Conservation (phyloP, 2,888 invertebrate genomes). For the Thereva nobilitata region DNA sequence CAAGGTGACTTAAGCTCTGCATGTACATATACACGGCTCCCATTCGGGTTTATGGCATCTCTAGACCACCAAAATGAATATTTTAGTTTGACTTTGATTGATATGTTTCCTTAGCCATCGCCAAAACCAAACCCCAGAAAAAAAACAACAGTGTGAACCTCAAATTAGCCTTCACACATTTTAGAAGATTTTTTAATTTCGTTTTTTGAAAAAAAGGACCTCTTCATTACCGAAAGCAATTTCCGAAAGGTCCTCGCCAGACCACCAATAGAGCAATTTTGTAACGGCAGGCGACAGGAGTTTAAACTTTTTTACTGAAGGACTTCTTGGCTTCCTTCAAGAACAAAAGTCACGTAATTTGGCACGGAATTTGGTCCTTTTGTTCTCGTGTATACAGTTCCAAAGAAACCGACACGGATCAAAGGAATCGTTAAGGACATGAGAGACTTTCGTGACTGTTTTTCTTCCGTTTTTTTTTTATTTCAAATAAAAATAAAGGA, state of each 20-base stretch:
- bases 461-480: too few relatives aligned
- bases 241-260: neutral
- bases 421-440: neutral
- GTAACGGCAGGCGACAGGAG: neutral
- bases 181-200: neutral
- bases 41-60: neutral
- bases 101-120: neutral
- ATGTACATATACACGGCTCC: neutral
- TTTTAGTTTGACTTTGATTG: conserved; percentile 15
- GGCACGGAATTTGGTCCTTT: conserved; percentile 9
- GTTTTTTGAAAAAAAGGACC: conserved; percentile 1
- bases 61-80: conserved; percentile 1
- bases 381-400: conserved; percentile 10
- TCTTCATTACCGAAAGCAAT: conserved; percentile 9
- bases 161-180: conserved; percentile 14
- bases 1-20: conserved; percentile 3
- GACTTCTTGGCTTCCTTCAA: neutral
- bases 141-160: conserved; percentile 3
- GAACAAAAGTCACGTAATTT: conserved; percentile 27
- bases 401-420: conserved; percentile 21
- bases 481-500: too few relatives aligned
- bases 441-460: too few relatives aligned
- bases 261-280: conserved; percentile 14
- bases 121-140: neutral
- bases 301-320: neutral